These are phyloP conservation scores for Dysmachus trigonus DNA, from an alignment of 2,888 invertebrate species.

Conservation along the genomic window DNA sequence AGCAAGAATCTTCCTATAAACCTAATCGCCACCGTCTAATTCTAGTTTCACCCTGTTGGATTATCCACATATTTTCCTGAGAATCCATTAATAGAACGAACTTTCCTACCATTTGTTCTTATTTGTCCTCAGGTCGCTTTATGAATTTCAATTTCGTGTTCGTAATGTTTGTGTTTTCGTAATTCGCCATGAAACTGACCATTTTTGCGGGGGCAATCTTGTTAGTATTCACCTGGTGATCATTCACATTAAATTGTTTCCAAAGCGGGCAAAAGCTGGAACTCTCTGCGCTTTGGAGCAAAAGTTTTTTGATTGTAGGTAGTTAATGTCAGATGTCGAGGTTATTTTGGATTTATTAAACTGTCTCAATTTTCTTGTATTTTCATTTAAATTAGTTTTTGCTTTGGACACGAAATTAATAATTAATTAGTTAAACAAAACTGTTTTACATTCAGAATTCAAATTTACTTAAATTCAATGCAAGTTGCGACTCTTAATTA, in stretches of 20 bases:
- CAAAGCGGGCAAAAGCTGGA: background rate
- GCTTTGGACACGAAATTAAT: background rate
- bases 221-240: background rate
- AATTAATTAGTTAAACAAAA: background rate
- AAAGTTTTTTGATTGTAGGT: background rate
- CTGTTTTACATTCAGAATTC: background rate
- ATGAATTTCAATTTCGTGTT: background rate
- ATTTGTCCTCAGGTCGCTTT: background rate
- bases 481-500: background rate
- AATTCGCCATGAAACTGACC: background rate
- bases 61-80: background rate
- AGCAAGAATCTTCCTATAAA: background rate
- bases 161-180: background rate
- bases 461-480: background rate
- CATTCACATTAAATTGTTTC: background rate
- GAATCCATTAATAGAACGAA: background rate
- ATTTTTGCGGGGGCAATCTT: background rate
- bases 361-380: background rate
- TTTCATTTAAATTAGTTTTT: background rate
- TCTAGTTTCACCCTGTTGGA: background rate
- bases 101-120: background rate
- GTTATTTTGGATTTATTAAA: background rate
- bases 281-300: background rate
- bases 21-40: background rate
- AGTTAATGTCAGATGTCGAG: background rate